A percentile compares a stretch with the other conserved stretches of the same genome.
phyloP scores from a whole-genome alignment of 2,113 vertebrate genomes.

The Zosterops hypoxanthus region DNA sequence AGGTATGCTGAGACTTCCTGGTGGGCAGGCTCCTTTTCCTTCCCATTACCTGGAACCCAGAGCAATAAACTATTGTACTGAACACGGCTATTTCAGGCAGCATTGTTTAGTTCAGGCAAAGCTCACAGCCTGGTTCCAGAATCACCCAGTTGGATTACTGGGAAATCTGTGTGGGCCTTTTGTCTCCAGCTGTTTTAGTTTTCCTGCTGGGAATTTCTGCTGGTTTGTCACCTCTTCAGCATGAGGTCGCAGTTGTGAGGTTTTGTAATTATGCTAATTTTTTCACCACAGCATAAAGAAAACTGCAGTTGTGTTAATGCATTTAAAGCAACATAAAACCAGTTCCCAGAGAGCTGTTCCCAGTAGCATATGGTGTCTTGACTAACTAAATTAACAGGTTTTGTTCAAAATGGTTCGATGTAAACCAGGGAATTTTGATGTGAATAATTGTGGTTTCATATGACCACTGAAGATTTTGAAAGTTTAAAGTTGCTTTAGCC shows the following conservation, averaged over 20 bases:
- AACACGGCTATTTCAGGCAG: slow-evolving; percentile 18
- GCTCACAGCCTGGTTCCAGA: slow-evolving; percentile 21
- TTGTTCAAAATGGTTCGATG: not conserved
- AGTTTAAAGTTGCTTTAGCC: not conserved
- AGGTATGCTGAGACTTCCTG: slow-evolving; percentile 3
- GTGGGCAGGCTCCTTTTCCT: slow-evolving; percentile 30
- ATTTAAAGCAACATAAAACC: not conserved
- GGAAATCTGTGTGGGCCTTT: slow-evolving; percentile 2
- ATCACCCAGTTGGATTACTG: not conserved
- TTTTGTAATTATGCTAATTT: slow-evolving; percentile 2
- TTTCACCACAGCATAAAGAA: not conserved
- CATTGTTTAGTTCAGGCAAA: slow-evolving; percentile 35
- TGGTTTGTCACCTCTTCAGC: slow-evolving; percentile 29
- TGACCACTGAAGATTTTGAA: not conserved
- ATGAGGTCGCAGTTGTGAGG: not conserved
- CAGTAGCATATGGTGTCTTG: not conserved
- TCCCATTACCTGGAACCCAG: slow-evolving; percentile 49
- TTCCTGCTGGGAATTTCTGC: slow-evolving; percentile 33
- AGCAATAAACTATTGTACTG: slow-evolving; percentile 31
- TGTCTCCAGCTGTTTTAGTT: slow-evolving; percentile 40
- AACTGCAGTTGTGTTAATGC: not conserved
- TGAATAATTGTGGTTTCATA: not conserved
- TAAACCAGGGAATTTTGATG: not conserved
- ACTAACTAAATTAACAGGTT: not conserved
- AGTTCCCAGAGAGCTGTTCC: not conserved